phyloP scores from a whole-genome alignment of 2,888 invertebrate species.

The Smittia aterrima region DNA sequence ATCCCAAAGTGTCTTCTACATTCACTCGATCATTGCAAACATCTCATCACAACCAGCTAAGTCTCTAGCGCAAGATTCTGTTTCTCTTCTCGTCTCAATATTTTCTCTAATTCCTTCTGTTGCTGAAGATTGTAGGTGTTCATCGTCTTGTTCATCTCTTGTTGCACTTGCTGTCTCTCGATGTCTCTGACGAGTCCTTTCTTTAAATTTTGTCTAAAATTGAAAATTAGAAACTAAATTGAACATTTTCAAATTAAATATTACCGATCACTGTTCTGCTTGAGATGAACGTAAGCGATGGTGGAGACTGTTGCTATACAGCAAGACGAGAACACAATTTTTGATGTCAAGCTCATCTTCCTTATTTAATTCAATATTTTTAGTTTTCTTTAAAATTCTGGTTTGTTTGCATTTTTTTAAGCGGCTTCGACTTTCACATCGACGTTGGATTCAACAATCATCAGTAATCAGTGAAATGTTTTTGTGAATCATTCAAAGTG shows the following conservation, averaged over 20 bases:
- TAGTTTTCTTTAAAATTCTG: not conserved
- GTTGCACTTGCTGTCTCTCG: conserved; percentile 10
- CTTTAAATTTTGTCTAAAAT: conserved; percentile 6
- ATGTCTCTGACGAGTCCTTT: conserved; percentile 29
- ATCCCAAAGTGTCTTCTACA: too few species aligned
- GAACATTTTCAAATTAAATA: not conserved
- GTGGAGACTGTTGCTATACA: conserved; percentile 13
- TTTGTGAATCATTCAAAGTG: conserved; percentile 17
- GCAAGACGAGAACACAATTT: not conserved
- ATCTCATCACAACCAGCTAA: too few species aligned
- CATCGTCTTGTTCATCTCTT: conserved; percentile 24
- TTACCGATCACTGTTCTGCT: conserved; percentile 22
- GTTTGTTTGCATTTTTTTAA: too few species aligned
- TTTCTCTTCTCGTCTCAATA: conserved; percentile 10
- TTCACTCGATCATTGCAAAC: too few species aligned
- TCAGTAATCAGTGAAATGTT: conserved; percentile 9
- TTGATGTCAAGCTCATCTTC: conserved; percentile 27
- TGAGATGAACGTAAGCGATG: conserved; percentile 21
- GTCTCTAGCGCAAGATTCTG: not conserved
- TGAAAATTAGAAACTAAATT: not conserved
- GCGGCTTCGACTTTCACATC: too few species aligned
- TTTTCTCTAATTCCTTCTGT: conserved; percentile 29
- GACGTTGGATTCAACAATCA: too few species aligned
- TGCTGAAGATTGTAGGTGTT: conserved; percentile 33
- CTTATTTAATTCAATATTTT: not conserved